These are phyloP conservation scores for Turritopsis rubra DNA, from an alignment of 30 jellyfish, hydroid and myxozoan genomes.

Conservation along the genomic window DNA sequence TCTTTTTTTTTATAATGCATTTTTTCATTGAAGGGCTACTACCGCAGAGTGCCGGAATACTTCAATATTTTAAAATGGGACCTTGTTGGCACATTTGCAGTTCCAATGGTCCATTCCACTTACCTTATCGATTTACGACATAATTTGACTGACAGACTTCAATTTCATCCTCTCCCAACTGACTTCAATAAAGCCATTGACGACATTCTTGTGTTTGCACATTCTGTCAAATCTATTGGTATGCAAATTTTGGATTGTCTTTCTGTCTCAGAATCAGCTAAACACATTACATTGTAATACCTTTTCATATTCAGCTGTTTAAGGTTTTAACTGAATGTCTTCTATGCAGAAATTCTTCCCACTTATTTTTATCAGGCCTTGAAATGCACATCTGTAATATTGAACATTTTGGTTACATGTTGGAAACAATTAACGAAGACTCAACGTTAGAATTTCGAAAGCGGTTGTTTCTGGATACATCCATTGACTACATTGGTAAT, in stretches of 20 bases:
- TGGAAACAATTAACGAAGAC: constrained; percentile 31
- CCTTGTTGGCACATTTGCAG: constrained; percentile 70
- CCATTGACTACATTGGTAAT: constrained; percentile 79
- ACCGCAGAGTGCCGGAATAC: constrained; percentile 71
- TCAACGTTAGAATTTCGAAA: constrained; percentile 46
- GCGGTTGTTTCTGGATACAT: constrained; percentile 44
- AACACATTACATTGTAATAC: neutral
- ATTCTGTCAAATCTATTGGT: constrained; percentile 75
- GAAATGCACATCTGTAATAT: constrained; percentile 46
- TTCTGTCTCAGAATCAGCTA: neutral
- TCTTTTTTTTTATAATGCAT: neutral
- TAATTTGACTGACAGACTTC: constrained; percentile 48
- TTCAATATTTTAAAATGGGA: constrained; percentile 52
- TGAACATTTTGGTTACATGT: constrained; percentile 59
- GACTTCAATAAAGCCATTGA: constrained; percentile 62
- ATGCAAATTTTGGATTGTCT: neutral
- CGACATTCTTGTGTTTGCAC: constrained; percentile 82
- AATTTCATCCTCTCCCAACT: constrained; percentile 47
- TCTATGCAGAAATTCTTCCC: no score
- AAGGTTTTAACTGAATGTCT: no score
- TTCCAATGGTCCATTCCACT: constrained; percentile 93
- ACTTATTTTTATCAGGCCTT: no score
- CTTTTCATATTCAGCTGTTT: neutral
- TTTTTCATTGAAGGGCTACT: constrained; percentile 64
- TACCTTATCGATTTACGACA: constrained; percentile 58